Evolutionary conservation across 2,888 invertebrate genomes (phyloP).

Genomic region (Ametastegia equiseti): DNA sequence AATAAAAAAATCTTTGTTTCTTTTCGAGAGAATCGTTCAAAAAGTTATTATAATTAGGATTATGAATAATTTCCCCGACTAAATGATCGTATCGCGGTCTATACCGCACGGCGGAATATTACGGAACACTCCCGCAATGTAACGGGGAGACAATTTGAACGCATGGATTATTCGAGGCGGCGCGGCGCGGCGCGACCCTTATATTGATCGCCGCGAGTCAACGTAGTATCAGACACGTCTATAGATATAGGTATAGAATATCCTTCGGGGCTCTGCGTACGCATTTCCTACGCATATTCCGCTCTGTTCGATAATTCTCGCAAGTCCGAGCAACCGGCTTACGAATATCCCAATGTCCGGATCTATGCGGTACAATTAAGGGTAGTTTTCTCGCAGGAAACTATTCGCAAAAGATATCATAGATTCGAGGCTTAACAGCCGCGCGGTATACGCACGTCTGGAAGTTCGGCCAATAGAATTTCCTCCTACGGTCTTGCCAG

Average conservation of each 20-base stretch:
- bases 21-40: too few species aligned
- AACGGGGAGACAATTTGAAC: not conserved
- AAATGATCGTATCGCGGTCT: not conserved
- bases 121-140: not conserved
- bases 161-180: conserved; percentile 29
- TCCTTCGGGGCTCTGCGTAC: not conserved
- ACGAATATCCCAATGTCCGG: not conserved
- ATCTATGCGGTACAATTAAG: not conserved
- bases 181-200: conserved; percentile 6
- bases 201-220: conserved; percentile 32
- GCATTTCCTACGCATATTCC: conserved; percentile 4
- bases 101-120: not conserved
- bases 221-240: not conserved
- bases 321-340: not conserved
- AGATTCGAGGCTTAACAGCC: too few species aligned
- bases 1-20: too few species aligned
- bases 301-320: not conserved
- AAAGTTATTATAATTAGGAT: too few species aligned
- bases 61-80: not conserved
- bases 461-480: conserved; percentile 12
- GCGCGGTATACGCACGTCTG: too few species aligned
- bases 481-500: not conserved
- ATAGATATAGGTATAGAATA: not conserved
- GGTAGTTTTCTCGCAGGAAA: too few species aligned
- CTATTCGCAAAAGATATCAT: too few species aligned